Percentiles rank a stretch among this genome's conserved stretches.
Evolutionary conservation across 2,888 invertebrate genomes (phyloP).

Genomic region (Calliphora vomitoria): DNA sequence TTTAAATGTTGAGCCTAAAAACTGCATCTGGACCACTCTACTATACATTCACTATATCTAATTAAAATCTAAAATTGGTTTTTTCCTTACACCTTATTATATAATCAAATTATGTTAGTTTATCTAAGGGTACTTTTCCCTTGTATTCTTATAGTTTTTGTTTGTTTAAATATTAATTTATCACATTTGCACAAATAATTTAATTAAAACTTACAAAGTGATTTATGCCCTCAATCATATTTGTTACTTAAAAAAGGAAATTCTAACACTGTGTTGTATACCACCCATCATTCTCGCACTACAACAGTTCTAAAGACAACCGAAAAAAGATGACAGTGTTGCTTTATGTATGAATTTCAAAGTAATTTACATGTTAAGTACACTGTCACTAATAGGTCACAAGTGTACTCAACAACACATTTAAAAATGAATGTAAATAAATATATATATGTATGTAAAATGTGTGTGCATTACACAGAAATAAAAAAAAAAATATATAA

Average conservation of each 20-base stretch:
- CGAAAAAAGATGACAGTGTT: neutral
- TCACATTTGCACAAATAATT: slow-evolving; percentile 35
- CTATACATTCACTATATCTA: too few relatives aligned
- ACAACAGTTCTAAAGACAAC: neutral
- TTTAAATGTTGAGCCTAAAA: too few relatives aligned
- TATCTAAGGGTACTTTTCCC: too few relatives aligned
- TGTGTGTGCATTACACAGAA: neutral
- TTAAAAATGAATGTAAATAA: slow-evolving; percentile 5
- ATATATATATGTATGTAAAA: neutral
- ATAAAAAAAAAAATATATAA: neutral
- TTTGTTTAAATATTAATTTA: slow-evolving; percentile 5
- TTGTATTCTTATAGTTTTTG: neutral
- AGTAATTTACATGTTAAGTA: slow-evolving; percentile 56
- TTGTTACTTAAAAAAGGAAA: slow-evolving; percentile 23
- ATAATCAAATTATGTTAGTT: too few relatives aligned
- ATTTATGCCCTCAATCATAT: slow-evolving; percentile 40
- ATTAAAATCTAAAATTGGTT: too few relatives aligned
- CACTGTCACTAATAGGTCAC: slow-evolving; percentile 51
- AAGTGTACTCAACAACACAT: slow-evolving; percentile 25
- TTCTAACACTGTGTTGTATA: neutral
- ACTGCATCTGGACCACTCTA: too few relatives aligned
- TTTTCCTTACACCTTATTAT: too few relatives aligned
- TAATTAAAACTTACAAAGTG: slow-evolving; percentile 39
- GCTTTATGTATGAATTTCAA: slow-evolving; percentile 26
- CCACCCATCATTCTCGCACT: neutral